phyloP scores from a whole-genome alignment of 1,140 invertebrate genomes.

The Drusus annulatus region DNA sequence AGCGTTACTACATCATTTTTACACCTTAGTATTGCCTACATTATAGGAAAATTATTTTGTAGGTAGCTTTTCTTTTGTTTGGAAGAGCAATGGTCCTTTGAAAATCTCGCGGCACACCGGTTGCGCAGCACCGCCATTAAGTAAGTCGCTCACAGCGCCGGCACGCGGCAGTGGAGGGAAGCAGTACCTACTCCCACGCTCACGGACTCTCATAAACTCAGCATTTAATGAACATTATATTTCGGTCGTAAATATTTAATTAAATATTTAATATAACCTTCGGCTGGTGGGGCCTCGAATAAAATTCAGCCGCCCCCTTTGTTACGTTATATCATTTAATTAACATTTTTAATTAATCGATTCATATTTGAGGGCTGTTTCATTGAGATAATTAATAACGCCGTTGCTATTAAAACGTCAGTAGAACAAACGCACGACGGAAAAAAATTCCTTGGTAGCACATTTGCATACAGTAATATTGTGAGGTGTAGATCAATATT shows the following conservation, averaged over 20 bases:
- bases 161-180: background rate
- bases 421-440: background rate
- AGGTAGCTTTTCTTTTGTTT: no score
- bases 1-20: no score
- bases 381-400: background rate
- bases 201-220: conserved; percentile 19
- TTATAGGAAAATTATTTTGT: no score
- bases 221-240: conserved; percentile 49
- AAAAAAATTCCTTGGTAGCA: background rate
- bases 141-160: background rate
- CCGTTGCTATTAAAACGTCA: background rate
- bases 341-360: conserved; percentile 14
- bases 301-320: background rate
- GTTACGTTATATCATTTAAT: background rate
- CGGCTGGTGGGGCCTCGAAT: background rate
- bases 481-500: no score
- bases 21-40: no score
- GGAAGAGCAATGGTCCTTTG: no score
- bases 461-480: no score
- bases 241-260: conserved; percentile 53
- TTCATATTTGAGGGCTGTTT: background rate
- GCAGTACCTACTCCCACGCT: background rate
- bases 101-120: no score
- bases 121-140: background rate
- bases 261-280: conserved; percentile 45